Evolutionary conservation across 2,888 invertebrate genomes (phyloP), one percentile per base, ranked within the genome.

Genomic region (Stictocephala bisonia): DNA sequence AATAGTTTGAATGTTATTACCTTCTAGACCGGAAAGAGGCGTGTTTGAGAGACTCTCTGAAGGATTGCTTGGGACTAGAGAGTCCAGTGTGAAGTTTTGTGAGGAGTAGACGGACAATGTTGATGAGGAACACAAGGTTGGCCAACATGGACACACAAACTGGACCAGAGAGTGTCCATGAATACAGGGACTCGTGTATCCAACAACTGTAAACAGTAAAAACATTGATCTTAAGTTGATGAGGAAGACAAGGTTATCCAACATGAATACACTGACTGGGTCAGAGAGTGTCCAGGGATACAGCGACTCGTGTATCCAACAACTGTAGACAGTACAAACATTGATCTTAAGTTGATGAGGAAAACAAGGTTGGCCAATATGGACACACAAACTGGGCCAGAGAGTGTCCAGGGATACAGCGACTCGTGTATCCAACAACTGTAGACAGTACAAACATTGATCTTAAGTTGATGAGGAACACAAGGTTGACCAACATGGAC

Each of bases 391-490:
- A 94, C 95, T 35, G 93, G 92, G 75, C 91, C 90, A 64, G 91
- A 89, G 76, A 95, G 87, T 81, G 94, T 91, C 77, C 89, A 90
- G 83, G 91, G 93, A 75, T 86, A 85, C 67, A 86, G 86, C 66
- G 91, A 91, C 80, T 90, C 88, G 80, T 91, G 90, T 84, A 91
- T 89, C 93, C 93, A 93, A 84, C 93, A 94, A 77, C 91, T 91
- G 81, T 1, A 78, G n/a, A n/a, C n/a, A n/a, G n/a, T n/a, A n/a
- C n/a, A n/a, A n/a, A n/a, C n/a, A n/a, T n/a, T n/a, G n/a, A n/a
- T n/a, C n/a, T n/a, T n/a, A n/a, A n/a, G 85, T 96, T 96, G 85
- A 93, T 92, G 76, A 96, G 88, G 84, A 96, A 96, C 77, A 91
- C 86, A 58, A 95, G 86, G 85, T 96, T 96, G 77, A 94, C 88